Evolutionary conservation across 1,140 invertebrate species (phyloP), one percentile per base, ranked within the genome.

Genomic region (Papilio helenus): DNA sequence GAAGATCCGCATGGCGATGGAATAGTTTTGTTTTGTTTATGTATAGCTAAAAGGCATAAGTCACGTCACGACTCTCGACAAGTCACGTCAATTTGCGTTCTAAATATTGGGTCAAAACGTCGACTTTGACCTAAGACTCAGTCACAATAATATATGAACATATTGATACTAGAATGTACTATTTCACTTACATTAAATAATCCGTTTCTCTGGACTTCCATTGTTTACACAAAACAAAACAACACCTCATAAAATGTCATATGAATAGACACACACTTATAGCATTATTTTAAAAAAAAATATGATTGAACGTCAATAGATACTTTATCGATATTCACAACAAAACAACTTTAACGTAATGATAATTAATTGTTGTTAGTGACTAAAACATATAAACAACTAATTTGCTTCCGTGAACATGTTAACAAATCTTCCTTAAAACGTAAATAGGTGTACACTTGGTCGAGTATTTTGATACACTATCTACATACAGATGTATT

Each of bases 401-500:
- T 39, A 39, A 58, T n/a, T 58, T 58, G 7, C 55, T n/a, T 20
- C 20, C n/a, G 55, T n/a, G 20, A 39, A 39, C 20, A n/a, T 58
- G n/a, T 58, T 23, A 0, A 39, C 34, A 7, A 39, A 8, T 39
- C 34, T 8, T 39, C 18, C 9, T 58, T n/a, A 58, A 58, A 8
- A 58, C 20, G 20, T 39, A 71, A 71, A 71, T 23, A 72, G 42
- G 72, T 72, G 72, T 72, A 16, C 68, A 34, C 68, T 34, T n/a
- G 18, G 42, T 72, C 72, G n/a, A 23, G 42, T 46, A 72, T 72
- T 72, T 44, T 46, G 42, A 72, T 72, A 72, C 72, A 72, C 42
- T 72, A 72, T 72, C 72, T 72, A 46, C n/a, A 39, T 44, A 42
- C 10, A 61, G 10, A 2, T 61, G 39, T 72, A 72, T 72, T 72